Percentiles rank a stretch among this genome's conserved stretches.
Evolutionary conservation across 1,140 invertebrate species (phyloP).

Genomic region (Sarcophaga bullata): DNA sequence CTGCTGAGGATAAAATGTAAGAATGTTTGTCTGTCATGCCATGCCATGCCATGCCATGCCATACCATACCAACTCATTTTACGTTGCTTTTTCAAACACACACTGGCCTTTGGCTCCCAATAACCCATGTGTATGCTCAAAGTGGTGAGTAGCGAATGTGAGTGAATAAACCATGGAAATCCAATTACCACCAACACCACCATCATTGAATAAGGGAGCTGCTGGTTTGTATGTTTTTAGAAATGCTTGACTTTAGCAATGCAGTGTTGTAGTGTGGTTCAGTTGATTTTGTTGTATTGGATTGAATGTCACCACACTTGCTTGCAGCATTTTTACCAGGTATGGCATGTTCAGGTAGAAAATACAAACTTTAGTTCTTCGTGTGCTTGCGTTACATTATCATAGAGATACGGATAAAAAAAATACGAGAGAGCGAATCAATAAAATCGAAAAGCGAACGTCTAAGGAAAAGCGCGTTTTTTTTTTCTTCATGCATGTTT

Average conservation of each 20-base stretch:
- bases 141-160: conserved; percentile 4
- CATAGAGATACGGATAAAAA: conserved; percentile 27
- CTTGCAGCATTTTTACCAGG: conserved; percentile 43
- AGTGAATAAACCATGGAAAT: too few relatives aligned
- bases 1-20: background rate
- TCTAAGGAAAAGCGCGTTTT: conserved; percentile 39
- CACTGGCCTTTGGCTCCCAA: conserved; percentile 7
- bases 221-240: too few relatives aligned
- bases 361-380: conserved; percentile 45
- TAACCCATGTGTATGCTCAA: background rate
- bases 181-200: too few relatives aligned
- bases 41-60: too few relatives aligned
- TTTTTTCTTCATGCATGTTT: background rate
- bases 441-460: conserved; percentile 9
- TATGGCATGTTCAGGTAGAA: conserved; percentile 44
- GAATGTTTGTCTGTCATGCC: too few relatives aligned
- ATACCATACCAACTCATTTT: background rate
- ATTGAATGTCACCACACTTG: conserved; percentile 45
- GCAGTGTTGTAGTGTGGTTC: background rate
- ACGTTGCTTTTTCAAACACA: background rate
- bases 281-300: conserved; percentile 4
- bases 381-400: conserved; percentile 45
- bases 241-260: too few relatives aligned
- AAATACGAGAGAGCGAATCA: background rate
- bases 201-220: too few relatives aligned